phyloP scores from a whole-genome alignment of 2,888 invertebrate species.

The Eupelmus urozonus region DNA sequence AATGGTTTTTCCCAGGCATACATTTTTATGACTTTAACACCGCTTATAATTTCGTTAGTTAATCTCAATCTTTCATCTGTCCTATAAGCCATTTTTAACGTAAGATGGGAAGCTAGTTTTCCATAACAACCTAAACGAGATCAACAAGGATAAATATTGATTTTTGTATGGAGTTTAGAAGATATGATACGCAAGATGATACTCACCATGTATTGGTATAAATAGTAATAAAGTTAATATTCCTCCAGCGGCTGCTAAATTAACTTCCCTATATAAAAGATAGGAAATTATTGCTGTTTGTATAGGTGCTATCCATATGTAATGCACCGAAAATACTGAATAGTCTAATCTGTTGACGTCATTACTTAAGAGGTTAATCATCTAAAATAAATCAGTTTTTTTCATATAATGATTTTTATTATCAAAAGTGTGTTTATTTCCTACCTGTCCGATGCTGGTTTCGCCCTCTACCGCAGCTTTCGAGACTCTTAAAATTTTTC shows the following conservation, averaged over 20 bases:
- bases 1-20: conserved; percentile 93
- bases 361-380: conserved; percentile 84
- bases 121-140: conserved; percentile 65
- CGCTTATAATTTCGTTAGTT: conserved; percentile 93
- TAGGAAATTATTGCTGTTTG: conserved; percentile 82
- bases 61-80: conserved; percentile 91
- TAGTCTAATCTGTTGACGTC: conserved; percentile 88
- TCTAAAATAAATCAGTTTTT: conserved; percentile 71
- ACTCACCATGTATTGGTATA: conserved; percentile 76
- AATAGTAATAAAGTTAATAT: conserved; percentile 68
- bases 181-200: background rate
- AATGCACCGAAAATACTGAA: conserved; percentile 84
- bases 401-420: conserved; percentile 28
- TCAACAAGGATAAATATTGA: conserved; percentile 64
- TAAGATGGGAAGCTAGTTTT: conserved; percentile 76
- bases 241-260: conserved; percentile 79
- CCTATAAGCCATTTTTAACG: conserved; percentile 85
- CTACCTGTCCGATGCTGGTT: conserved; percentile 85
- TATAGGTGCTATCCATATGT: conserved; percentile 86
- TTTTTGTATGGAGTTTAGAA: background rate
- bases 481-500: conserved; percentile 86
- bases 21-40: conserved; percentile 93
- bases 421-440: background rate
- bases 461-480: conserved; percentile 85
- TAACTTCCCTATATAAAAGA: conserved; percentile 79